Evolutionary conservation across 2,888 invertebrate species (phyloP).

Genomic region (Epiblema foenella): DNA sequence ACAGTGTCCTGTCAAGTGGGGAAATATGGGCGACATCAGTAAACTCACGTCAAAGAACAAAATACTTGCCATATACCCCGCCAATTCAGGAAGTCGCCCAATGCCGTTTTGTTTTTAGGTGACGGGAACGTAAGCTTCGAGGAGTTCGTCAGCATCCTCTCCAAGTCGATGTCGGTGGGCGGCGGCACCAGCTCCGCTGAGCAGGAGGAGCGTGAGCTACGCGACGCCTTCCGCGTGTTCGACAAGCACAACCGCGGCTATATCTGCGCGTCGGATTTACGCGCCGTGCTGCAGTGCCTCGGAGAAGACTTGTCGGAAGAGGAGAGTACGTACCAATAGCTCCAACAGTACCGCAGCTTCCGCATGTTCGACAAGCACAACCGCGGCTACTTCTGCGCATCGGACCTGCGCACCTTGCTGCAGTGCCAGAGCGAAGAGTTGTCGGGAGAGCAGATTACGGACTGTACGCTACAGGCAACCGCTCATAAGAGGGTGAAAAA

Average conservation of each 20-base stretch:
- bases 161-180: conserved; percentile 88
- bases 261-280: conserved; percentile 94
- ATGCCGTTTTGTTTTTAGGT: conserved; percentile 75
- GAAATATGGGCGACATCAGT: no score
- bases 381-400: conserved; percentile 91
- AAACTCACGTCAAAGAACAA: no score
- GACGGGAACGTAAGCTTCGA: conserved; percentile 95
- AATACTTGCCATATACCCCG: no score
- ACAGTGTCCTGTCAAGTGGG: no score
- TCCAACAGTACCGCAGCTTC: conserved; percentile 40
- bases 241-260: conserved; percentile 97
- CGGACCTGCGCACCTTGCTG: conserved; percentile 87
- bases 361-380: conserved; percentile 96
- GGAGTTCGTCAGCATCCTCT: conserved; percentile 94
- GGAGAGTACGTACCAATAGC: conserved; percentile 79
- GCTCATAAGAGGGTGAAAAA: no score
- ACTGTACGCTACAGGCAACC: not conserved
- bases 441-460: not conserved
- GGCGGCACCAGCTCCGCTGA: conserved; percentile 87
- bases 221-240: conserved; percentile 95
- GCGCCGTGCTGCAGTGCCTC: conserved; percentile 94
- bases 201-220: conserved; percentile 92
- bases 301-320: conserved; percentile 96
- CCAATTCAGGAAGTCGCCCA: no score
- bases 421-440: conserved; percentile 94